Evolutionary conservation across 2,888 invertebrate species (phyloP), one percentile per base, ranked within the genome.

Genomic region (Arge pagana): DNA sequence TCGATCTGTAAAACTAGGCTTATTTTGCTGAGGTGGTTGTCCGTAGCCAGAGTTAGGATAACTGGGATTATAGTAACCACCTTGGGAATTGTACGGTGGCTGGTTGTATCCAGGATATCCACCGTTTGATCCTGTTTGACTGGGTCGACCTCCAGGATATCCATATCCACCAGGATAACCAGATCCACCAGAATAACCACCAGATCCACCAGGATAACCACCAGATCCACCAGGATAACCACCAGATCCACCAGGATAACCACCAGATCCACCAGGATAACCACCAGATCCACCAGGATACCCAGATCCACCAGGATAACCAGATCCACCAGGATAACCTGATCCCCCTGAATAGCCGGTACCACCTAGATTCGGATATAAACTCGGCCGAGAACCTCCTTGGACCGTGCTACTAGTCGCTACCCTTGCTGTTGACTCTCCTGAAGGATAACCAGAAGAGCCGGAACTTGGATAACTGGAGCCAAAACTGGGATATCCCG

Each of bases 111-210:
- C 68, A 48, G 76, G 71, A 63, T 77, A 77, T 59, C 70, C 73
- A 63, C 78, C 79, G n/a, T n/a, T n/a, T n/a, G n/a, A n/a, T 10
- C 28, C 28, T 3, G 2, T 8, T 76, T 79, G 77, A 63, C 79
- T 74, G 8, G 37, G 48, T 23, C 51, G 50, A 7, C 77, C 72
- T 60, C 18, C 52, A 16, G 58, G 58, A 26, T 60, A 55, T 43
- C 49, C 40, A n/a, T 50, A 50, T 10, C 49, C 51, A 19, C 26
- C 39, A 7, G 39, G 39, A 21, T 39, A 39, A 24, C 52, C 45
- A n/a, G 54, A 54, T 18, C 52, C 52, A 18, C 48, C 35, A n/a
- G n/a, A n/a, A n/a, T n/a, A n/a, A n/a, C n/a, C n/a, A n/a, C n/a
- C n/a, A n/a, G n/a, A n/a, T 13, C 55, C 55, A 10, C 51, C 51